phyloP scores from a whole-genome alignment of 2,797 vertebrate species.

The Anguilla anguilla region DNA sequence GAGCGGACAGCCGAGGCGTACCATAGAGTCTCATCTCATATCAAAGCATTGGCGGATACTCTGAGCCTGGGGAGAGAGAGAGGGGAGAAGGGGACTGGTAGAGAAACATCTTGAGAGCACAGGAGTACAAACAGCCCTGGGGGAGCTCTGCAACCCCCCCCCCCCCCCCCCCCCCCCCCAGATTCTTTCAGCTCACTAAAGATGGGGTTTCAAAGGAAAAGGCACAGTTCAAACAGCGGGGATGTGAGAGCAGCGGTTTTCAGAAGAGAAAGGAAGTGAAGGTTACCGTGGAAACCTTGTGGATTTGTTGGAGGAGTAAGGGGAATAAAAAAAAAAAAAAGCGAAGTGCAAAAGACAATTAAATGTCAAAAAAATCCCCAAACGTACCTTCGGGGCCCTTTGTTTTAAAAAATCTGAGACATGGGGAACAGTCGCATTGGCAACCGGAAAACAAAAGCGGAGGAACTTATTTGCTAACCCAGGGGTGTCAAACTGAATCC shows the following conservation, averaged over 20 bases:
- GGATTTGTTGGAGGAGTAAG: not conserved
- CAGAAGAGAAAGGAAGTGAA: not conserved
- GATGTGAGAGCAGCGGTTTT: not conserved
- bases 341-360: not conserved
- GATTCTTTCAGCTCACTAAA: not conserved
- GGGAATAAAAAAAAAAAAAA: not conserved
- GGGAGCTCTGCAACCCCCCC: not conserved
- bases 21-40: not conserved
- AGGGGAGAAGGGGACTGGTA: not conserved
- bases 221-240: not conserved
- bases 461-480: not conserved
- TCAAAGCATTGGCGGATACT: not conserved
- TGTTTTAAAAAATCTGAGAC: not conserved
- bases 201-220: not conserved
- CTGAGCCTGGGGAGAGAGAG: not conserved
- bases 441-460: not conserved
- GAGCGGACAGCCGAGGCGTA: not conserved
- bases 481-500: no score
- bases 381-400: not conserved
- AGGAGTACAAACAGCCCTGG: slow-evolving; percentile 2
- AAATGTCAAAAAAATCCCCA: not conserved
- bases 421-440: not conserved
- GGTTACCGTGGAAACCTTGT: not conserved
- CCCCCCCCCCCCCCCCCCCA: no score
- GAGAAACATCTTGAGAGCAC: not conserved